Evolutionary conservation across 2,797 vertebrate genomes (phyloP).

Genomic region (Sarcophilus harrisii): DNA sequence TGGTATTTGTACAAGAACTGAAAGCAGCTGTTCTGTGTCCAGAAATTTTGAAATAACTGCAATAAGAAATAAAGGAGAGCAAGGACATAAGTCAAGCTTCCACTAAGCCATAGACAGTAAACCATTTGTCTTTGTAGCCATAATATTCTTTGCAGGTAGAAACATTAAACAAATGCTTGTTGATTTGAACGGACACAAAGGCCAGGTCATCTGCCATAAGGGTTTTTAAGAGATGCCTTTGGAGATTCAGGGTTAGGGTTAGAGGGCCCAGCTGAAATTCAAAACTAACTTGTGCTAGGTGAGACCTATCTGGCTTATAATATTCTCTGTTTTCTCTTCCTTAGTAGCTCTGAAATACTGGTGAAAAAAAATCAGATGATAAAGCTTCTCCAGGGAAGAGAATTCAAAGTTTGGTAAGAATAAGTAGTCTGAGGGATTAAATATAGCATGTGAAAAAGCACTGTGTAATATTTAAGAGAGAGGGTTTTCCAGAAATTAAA

Average conservation of each 20-base stretch:
- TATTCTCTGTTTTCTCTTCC: background rate
- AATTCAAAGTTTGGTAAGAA: background rate
- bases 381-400: background rate
- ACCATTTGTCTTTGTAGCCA: background rate
- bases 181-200: background rate
- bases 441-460: background rate
- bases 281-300: background rate
- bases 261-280: background rate
- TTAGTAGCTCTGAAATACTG: background rate
- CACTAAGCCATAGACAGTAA: background rate
- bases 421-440: background rate
- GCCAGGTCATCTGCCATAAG: background rate
- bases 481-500: background rate
- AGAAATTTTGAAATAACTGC: conserved; percentile 95
- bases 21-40: conserved; percentile 97
- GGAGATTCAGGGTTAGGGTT: too few relatives aligned
- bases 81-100: background rate
- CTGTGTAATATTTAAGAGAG: background rate
- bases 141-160: background rate
- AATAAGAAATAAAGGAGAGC: conserved; percentile 69
- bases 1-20: conserved; percentile 95
- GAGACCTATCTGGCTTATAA: background rate
- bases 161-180: background rate
- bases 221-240: background rate
- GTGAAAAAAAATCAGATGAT: background rate